phyloP scores from a whole-genome alignment of 1,140 invertebrate species.

The Mizuhopecten yessoensis region DNA sequence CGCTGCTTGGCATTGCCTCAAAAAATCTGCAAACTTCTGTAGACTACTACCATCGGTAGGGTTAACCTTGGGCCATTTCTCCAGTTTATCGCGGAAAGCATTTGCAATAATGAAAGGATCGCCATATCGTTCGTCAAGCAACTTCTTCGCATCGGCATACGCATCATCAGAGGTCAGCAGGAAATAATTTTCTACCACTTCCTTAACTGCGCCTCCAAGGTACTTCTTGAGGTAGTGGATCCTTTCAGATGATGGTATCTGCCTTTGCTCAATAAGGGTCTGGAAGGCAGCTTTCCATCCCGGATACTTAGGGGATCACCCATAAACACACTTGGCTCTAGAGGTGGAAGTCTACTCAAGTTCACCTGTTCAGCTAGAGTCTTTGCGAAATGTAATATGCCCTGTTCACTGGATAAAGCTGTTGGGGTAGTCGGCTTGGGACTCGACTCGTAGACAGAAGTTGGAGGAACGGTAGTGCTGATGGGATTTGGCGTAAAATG shows the following conservation, averaged over 20 bases:
- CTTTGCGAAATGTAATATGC: constrained; percentile 12
- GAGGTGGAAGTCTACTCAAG: constrained; percentile 57
- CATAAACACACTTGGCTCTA: constrained; percentile 61
- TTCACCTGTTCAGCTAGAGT: constrained; percentile 54
- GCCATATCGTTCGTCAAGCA: constrained; percentile 63
- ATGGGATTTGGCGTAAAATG: too few species aligned
- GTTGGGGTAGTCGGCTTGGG: background rate
- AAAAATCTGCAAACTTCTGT: constrained; percentile 61
- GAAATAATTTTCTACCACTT: constrained; percentile 58
- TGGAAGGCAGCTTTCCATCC: constrained; percentile 87
- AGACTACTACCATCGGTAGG: constrained; percentile 53
- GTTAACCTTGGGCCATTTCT: constrained; percentile 63
- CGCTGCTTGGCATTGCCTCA: constrained; percentile 64
- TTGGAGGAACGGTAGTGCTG: too few species aligned
- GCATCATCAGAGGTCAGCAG: constrained; percentile 55
- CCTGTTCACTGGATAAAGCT: too few species aligned
- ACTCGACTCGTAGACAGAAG: too few species aligned
- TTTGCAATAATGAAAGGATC: constrained; percentile 57
- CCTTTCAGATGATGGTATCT: constrained; percentile 88
- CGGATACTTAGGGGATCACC: constrained; percentile 64
- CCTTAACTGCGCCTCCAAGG: constrained; percentile 50
- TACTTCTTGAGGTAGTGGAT: constrained; percentile 78
- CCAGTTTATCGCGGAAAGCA: constrained; percentile 62
- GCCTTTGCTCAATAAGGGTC: constrained; percentile 93
- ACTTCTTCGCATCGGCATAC: constrained; percentile 55